Base-by-base conservation (phyloP, 2,797 vertebrate species). In the Acrocephalus scirpaceus region DNA sequence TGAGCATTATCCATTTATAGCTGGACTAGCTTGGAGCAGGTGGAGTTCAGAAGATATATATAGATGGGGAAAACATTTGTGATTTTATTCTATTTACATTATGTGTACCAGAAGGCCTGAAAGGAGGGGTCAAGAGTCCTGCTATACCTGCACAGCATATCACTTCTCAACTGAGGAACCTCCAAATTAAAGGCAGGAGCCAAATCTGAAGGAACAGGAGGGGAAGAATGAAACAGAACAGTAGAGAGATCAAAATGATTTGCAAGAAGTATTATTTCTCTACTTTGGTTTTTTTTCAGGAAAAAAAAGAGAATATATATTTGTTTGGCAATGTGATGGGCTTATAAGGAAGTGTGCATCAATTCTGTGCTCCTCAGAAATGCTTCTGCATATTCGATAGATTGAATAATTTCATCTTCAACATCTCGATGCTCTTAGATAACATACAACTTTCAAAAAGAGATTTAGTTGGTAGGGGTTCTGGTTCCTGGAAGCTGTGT, bases 401-500 rank as follows among this genome's bases (percentile, higher is more conserved):
- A 64, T 64, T 44, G 42, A 80, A 42, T 69, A 80, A 48, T 60
- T 89, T 85, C 38, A 87, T 89, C 45, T 66, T 84, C 56, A 78
- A 58, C 53, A 57, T 77, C 40, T 69, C 7, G 1, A 17, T 72
- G 29, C n/a, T 17, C 40, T 83, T 70, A 88, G 72, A 78, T 60
- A 69, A 93, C 66, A 75, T n/a, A 45, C 11, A 67, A 18, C 40
- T 96, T 94, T 78, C 70, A 84, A 67, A 88, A 92, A 86, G 30
- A 89, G 10, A 86, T 92, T 91, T 83, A 7, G 13, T 60, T 94
- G 85, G 62, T 79, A 65, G 34, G 10, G 7, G 20, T 45, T 97
- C 92, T 91, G 38, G 23, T 92, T 95, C 69, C 83, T 71, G 66
- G 72, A 97, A 95, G 50, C 40, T 60, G 29, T 61, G 21, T 88